Evolutionary conservation across 30 jellyfish, hydroid and myxozoan species (phyloP).

Genomic region (Cassiopea xamachana): DNA sequence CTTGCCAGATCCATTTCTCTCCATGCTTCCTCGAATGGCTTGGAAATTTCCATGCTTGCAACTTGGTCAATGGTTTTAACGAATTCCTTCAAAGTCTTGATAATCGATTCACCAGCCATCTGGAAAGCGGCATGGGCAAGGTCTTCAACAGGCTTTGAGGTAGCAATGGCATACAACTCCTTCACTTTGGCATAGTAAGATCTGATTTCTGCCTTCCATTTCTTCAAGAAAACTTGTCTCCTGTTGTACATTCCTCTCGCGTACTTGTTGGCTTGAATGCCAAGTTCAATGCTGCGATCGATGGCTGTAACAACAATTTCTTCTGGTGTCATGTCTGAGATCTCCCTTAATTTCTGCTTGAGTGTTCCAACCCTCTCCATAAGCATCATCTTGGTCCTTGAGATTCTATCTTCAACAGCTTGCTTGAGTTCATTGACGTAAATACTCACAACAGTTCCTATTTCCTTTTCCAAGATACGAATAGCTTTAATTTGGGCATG

Average conservation of each 20-base stretch:
- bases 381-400: not conserved
- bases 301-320: slow-evolving; percentile 44
- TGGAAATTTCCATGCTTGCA: slow-evolving; percentile 79
- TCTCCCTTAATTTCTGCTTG: slow-evolving; percentile 24
- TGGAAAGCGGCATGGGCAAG: slow-evolving; percentile 62
- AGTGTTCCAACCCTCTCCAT: slow-evolving; percentile 7
- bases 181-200: slow-evolving; percentile 8
- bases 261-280: slow-evolving; percentile 57
- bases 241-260: slow-evolving; percentile 43
- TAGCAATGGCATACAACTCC: slow-evolving; percentile 51
- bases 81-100: slow-evolving; percentile 62
- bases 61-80: slow-evolving; percentile 73
- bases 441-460: slow-evolving; percentile 56
- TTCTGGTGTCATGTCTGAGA: slow-evolving; percentile 81
- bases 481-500: slow-evolving; percentile 68
- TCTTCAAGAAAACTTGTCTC: slow-evolving; percentile 42
- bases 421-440: slow-evolving; percentile 28
- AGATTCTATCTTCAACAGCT: slow-evolving; percentile 38
- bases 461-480: slow-evolving; percentile 59
- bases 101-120: slow-evolving; percentile 71
- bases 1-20: slow-evolving; percentile 74
- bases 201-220: slow-evolving; percentile 32
- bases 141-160: slow-evolving; percentile 77
- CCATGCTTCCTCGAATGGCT: slow-evolving; percentile 85
- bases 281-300: slow-evolving; percentile 58